Base-by-base conservation (phyloP, 2,888 invertebrate species). In the Aleiodes leptofemur region DNA sequence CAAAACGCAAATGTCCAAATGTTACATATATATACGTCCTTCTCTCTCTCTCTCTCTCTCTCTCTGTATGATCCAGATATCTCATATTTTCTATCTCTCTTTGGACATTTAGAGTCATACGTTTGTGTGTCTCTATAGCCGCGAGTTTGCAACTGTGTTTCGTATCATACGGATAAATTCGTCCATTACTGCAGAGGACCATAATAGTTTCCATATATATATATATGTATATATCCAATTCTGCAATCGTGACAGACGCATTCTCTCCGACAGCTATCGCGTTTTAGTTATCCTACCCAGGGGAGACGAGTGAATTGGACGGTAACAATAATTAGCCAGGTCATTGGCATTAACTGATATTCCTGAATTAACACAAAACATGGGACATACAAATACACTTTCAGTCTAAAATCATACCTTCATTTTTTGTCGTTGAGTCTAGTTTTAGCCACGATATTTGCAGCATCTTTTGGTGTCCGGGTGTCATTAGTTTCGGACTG, bases 401-500 rank as follows among this genome's bases (percentile, higher is more conserved):
- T 16, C 23, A 1, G 16, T 14, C 38, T 38, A 1, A 43, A 61
- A 53, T 53, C 14, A 53, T 14, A 5, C 5, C 13, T 53, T 11
- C 53, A 9, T 11, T 14, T 4, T 43, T 11, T 61, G 14, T n/a
- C 14, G 38, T 16, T 43, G 16, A 16, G 64, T 43, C 48, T 48
- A 48, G 16, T 64, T 34, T 48, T 43, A 16, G 43, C 64, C 64
- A 16, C 23, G 43, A 64, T 43, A 34, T 43, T 43, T 38, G 61
- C 61, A 61, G 14, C 61, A 61, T 68, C 51, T 68, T 34, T n/a
- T 7, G 51, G 68, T 5, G 7, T 51, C 50, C 3, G 31, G 48
- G 48, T 57, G 68, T 75, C 75, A 75, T 75, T 75, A 75, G 75
- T 75, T 71, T 66, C 71, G 75, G 56, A 55, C 53, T 74, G 53